phyloP scores from a whole-genome alignment of 2,113 vertebrate genomes.

The Dasyprocta punctata region DNA sequence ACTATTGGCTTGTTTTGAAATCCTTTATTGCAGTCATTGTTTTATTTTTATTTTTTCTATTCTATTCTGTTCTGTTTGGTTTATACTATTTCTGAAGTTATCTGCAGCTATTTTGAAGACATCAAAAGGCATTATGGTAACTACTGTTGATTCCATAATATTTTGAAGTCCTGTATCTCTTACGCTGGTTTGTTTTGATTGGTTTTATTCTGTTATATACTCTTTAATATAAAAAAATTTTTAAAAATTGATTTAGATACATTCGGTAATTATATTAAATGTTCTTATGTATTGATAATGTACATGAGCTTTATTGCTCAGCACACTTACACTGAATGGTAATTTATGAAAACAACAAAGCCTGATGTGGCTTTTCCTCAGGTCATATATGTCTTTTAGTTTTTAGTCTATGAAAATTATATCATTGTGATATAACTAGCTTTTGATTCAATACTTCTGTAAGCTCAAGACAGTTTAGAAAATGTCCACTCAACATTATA shows the following conservation, averaged over 20 bases:
- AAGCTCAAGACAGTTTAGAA: conserved; percentile 35
- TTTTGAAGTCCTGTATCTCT: no score
- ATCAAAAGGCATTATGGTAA: no score
- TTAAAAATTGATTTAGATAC: not conserved
- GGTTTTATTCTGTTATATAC: no score
- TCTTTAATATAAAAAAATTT: no score
- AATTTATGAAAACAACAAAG: conserved; percentile 6
- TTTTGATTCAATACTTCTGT: conserved; percentile 34
- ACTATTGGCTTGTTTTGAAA: no score
- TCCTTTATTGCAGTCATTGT: no score
- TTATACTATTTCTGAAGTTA: no score
- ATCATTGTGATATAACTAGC: not conserved
- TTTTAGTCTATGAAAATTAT: not conserved
- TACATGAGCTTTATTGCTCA: not conserved
- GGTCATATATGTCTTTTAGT: not conserved
- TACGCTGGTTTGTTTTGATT: no score
- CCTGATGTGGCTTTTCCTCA: not conserved
- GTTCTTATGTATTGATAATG: not conserved
- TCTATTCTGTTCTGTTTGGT: no score
- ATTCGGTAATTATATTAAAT: not conserved
- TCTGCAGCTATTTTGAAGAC: no score
- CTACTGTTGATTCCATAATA: no score
- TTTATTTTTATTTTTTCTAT: no score
- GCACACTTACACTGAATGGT: not conserved
- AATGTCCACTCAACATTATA: not conserved